phyloP scores from a whole-genome alignment of 2,797 vertebrate species.

The Labeo calbasu region DNA sequence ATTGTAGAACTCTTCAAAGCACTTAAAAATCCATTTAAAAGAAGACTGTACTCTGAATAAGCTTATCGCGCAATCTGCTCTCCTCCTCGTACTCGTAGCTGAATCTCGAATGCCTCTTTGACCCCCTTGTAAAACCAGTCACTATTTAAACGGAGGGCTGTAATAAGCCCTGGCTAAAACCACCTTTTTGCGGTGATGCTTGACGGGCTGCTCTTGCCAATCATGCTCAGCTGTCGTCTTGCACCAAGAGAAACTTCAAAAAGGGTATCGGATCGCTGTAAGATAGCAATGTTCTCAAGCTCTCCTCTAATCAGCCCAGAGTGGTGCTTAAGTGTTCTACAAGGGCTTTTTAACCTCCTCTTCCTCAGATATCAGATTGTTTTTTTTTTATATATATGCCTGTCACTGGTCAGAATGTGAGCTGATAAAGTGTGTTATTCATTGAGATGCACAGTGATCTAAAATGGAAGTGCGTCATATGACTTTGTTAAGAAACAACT shows the following conservation, averaged over 20 bases:
- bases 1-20: constrained; percentile 22
- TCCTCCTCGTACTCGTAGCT: background rate
- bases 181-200: constrained; percentile 32
- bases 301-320: constrained; percentile 45
- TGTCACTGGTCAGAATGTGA: constrained; percentile 47
- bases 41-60: constrained; percentile 14
- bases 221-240: constrained; percentile 16
- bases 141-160: constrained; percentile 24
- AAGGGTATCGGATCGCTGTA: constrained; percentile 9
- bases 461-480: constrained; percentile 22
- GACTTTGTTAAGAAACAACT: background rate
- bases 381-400: constrained; percentile 24
- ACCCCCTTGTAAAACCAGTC: constrained; percentile 28
- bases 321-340: constrained; percentile 33
- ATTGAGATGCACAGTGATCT: constrained; percentile 46
- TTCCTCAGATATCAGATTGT: constrained; percentile 39
- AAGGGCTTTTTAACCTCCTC: constrained; percentile 29
- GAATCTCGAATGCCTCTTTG: constrained; percentile 21
- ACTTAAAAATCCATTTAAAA: constrained; percentile 17
- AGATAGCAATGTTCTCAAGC: constrained; percentile 4
- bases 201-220: constrained; percentile 16
- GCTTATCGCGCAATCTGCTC: background rate
- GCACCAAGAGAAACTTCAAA: constrained; percentile 13
- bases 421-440: constrained; percentile 51
- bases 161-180: constrained; percentile 13